Evolutionary conservation across 1,140 invertebrate species (phyloP).

Genomic region (Gryon sp.): DNA sequence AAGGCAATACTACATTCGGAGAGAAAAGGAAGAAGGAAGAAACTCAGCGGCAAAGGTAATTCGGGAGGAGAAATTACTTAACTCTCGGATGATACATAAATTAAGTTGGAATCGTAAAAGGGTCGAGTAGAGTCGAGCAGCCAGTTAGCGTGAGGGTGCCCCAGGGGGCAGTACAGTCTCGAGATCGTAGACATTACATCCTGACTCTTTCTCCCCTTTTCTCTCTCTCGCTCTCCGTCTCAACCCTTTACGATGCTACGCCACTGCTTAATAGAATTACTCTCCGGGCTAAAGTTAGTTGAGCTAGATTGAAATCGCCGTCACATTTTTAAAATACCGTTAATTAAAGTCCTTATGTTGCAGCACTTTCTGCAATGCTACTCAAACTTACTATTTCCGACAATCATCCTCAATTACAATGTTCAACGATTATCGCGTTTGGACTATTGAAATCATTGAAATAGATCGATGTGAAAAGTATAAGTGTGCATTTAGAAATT

Average conservation of each 20-base stretch:
- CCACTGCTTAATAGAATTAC: conserved; percentile 78
- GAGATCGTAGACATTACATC: conserved; percentile 60
- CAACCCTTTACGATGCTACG: conserved; percentile 77
- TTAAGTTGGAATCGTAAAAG: conserved; percentile 80
- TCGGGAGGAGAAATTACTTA: conserved; percentile 80
- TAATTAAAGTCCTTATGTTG: conserved; percentile 70
- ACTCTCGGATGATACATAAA: conserved; percentile 81
- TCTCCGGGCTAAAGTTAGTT: conserved; percentile 74
- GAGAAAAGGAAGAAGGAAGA: conserved; percentile 61
- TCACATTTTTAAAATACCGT: conserved; percentile 77
- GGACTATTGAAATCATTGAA: conserved; percentile 2
- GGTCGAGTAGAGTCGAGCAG: conserved; percentile 76
- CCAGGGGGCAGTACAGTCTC: conserved; percentile 78
- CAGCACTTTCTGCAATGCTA: conserved; percentile 8
- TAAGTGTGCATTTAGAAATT: too few relatives aligned
- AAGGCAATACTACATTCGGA: conserved; percentile 28
- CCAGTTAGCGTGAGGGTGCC: conserved; percentile 80
- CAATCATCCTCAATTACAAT: conserved; percentile 37
- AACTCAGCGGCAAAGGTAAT: conserved; percentile 71
- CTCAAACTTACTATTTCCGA: conserved; percentile 17
- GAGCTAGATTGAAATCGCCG: conserved; percentile 77
- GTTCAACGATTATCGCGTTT: conserved; percentile 1
- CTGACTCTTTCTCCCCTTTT: conserved; percentile 57
- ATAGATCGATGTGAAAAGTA: too few relatives aligned
- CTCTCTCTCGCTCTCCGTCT: too few relatives aligned